Percentiles rank a stretch among this genome's conserved stretches.
These are phyloP conservation scores for Ciconia boyciana DNA, from an alignment of 2,113 vertebrate species.

Conservation along the genomic window DNA sequence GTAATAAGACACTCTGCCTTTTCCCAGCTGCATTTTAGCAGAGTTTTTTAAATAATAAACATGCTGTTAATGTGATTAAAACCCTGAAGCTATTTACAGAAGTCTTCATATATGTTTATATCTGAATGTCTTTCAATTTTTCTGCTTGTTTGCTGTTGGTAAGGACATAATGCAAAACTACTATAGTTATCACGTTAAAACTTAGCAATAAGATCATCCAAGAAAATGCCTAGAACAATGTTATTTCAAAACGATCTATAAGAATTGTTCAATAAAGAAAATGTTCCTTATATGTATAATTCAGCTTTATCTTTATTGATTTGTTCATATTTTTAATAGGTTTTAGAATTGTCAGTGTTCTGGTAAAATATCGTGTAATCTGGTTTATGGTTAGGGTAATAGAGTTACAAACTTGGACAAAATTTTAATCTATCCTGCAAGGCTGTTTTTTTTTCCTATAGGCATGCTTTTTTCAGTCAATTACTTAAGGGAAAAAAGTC, in stretches of 20 bases:
- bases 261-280: slow-evolving; percentile 66
- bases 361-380: slow-evolving; percentile 47
- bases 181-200: slow-evolving; percentile 11
- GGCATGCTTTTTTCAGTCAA: slow-evolving; percentile 24
- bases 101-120: slow-evolving; percentile 7
- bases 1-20: background rate
- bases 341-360: slow-evolving; percentile 68
- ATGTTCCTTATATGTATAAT: slow-evolving; percentile 56
- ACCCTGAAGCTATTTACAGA: slow-evolving; percentile 45
- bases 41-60: background rate
- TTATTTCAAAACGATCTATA: slow-evolving; percentile 39
- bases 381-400: slow-evolving; percentile 62
- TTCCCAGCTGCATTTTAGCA: background rate
- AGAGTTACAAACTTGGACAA: slow-evolving; percentile 50
- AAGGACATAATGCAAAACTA: slow-evolving; percentile 30
- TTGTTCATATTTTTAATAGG: slow-evolving; percentile 66
- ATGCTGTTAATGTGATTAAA: slow-evolving; percentile 15
- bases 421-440: slow-evolving; percentile 63
- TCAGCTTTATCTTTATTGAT: slow-evolving; percentile 67
- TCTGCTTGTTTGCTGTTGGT: slow-evolving; percentile 38
- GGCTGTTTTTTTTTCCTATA: slow-evolving; percentile 3
- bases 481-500: slow-evolving; percentile 43
- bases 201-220: slow-evolving; percentile 51
- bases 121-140: slow-evolving; percentile 40
- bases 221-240: slow-evolving; percentile 3